phyloP scores from a whole-genome alignment of 2,888 invertebrate species.

The Choristoneura rosaceana region DNA sequence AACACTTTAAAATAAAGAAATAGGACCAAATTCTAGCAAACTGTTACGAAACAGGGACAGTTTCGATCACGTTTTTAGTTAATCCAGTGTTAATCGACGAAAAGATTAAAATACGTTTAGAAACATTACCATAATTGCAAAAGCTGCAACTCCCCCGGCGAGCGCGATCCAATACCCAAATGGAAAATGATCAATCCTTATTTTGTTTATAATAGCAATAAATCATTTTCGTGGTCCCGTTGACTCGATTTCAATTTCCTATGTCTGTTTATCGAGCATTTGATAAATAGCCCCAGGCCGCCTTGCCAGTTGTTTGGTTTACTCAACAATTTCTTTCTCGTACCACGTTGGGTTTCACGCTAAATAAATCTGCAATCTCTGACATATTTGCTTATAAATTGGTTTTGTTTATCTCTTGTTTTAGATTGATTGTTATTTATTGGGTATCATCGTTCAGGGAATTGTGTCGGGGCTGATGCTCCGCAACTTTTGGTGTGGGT shows the following conservation, averaged over 20 bases:
- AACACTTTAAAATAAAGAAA: background rate
- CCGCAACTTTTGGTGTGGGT: conserved; percentile 18
- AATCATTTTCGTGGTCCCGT: conserved; percentile 78
- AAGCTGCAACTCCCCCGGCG: conserved; percentile 63
- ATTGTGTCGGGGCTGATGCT: conserved; percentile 37
- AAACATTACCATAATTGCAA: conserved; percentile 55
- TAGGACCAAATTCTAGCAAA: background rate
- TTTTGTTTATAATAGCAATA: conserved; percentile 82
- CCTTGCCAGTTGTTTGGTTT: conserved; percentile 71
- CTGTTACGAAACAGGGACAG: background rate
- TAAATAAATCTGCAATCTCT: conserved; percentile 78
- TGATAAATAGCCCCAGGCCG: conserved; percentile 79
- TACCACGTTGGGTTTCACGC: conserved; percentile 72
- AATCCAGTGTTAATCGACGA: conserved; percentile 25
- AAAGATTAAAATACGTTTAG: conserved; percentile 53
- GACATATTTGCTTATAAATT: conserved; percentile 75
- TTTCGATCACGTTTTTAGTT: background rate
- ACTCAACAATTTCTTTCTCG: conserved; percentile 65
- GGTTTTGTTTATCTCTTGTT: conserved; percentile 71
- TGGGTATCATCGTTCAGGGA: conserved; percentile 59
- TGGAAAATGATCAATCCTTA: conserved; percentile 80
- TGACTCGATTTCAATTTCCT: conserved; percentile 83
- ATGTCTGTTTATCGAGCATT: conserved; percentile 81
- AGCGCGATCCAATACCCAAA: conserved; percentile 75
- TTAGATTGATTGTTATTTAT: conserved; percentile 74